A percentile compares a stretch with the other conserved stretches of the same genome.
Conservation (phyloP, 2,888 invertebrate species). For the Epirrhoe alternata region DNA sequence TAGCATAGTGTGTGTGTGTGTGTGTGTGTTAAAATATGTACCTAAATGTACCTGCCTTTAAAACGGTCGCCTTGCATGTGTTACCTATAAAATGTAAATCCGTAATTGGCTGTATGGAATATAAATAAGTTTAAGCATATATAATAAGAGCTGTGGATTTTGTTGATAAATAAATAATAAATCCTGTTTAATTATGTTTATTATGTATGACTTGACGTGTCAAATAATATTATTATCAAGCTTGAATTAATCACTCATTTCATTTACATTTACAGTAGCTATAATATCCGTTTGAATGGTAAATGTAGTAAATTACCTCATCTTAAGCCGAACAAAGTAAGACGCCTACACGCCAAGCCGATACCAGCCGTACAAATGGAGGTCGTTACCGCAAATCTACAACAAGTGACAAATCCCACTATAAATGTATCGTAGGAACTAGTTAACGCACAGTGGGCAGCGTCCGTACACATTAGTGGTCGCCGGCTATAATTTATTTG, state of each 20-base stretch:
- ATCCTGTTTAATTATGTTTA: not conserved
- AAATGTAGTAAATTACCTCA: slow-evolving; percentile 26
- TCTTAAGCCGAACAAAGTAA: slow-evolving; percentile 34
- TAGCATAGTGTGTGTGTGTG: no score
- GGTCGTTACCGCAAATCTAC: slow-evolving; percentile 51
- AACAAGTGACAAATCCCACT: slow-evolving; percentile 61
- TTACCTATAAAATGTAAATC: no score
- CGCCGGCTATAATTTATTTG: slow-evolving; percentile 75
- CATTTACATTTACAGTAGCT: slow-evolving; percentile 7
- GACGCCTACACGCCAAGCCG: slow-evolving; percentile 20
- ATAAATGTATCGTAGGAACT: slow-evolving; percentile 52
- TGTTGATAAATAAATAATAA: no score
- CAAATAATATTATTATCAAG: no score
- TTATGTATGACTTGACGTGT: no score
- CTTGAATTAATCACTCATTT: not conserved
- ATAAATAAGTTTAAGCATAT: no score
- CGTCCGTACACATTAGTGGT: slow-evolving; percentile 66
- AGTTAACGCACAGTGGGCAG: slow-evolving; percentile 61
- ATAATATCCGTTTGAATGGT: slow-evolving; percentile 5
- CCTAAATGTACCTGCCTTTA: no score
- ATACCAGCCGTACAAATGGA: slow-evolving; percentile 40
- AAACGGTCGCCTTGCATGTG: no score
- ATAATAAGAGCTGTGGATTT: no score
- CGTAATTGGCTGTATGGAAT: no score
- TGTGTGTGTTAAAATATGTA: no score